Conservation (phyloP, 2,888 invertebrate genomes). For the Acronicta alni region DNA sequence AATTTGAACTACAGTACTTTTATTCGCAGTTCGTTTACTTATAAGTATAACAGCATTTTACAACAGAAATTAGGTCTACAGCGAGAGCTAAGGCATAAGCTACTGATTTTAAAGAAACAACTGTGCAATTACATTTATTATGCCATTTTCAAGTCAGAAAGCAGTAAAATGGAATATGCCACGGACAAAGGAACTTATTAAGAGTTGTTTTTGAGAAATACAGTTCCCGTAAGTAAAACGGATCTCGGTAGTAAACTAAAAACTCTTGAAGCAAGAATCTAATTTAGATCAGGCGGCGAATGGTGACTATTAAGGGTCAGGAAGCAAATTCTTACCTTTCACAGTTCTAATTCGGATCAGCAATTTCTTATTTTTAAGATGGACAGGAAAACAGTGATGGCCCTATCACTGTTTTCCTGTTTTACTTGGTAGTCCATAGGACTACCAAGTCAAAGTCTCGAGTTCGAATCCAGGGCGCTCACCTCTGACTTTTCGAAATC, state of each 20-base stretch:
- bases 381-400: no score
- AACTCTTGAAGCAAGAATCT: neutral
- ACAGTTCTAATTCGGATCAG: no score
- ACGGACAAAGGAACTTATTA: slow-evolving; percentile 10
- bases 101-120: neutral
- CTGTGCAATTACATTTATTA: neutral
- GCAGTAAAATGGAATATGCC: slow-evolving; percentile 4
- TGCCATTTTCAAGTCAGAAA: neutral
- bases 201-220: slow-evolving; percentile 8
- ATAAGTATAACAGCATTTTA: slow-evolving; percentile 1
- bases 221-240: slow-evolving; percentile 2
- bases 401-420: no score
- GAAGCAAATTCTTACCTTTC: no score
- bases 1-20: slow-evolving; percentile 8
- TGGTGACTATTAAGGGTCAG: neutral
- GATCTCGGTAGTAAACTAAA: slow-evolving; percentile 4
- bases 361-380: no score
- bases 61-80: slow-evolving; percentile 16
- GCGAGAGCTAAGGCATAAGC: slow-evolving; percentile 6
- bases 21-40: neutral
- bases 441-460: no score
- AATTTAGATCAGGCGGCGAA: neutral
- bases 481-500: no score
- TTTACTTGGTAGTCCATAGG: no score
- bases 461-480: no score